These are phyloP conservation scores for Nomia melanderi DNA, from an alignment of 1,140 invertebrate species.

Conservation along the genomic window DNA sequence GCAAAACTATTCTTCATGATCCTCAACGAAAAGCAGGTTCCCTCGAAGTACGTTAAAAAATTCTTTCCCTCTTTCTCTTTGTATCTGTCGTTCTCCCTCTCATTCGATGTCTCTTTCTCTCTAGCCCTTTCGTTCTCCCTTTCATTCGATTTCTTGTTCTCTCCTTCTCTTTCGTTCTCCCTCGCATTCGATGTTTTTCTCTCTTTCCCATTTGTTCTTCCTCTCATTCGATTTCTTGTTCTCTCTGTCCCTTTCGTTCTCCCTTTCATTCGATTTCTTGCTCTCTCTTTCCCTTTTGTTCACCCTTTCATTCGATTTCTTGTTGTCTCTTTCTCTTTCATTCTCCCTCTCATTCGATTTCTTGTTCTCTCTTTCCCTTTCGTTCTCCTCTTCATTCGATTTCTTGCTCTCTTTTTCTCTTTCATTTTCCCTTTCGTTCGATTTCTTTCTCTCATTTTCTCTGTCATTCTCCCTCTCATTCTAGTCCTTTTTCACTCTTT, in stretches of 20 bases:
- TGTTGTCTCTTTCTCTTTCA: not conserved
- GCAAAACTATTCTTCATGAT: slow-evolving; percentile 24
- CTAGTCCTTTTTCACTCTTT: slow-evolving; percentile 9
- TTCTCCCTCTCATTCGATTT: not conserved
- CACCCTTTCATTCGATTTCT: too few species aligned
- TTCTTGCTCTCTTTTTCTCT: not conserved
- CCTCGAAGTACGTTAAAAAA: slow-evolving; percentile 61
- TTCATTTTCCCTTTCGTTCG: not conserved
- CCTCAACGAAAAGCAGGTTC: slow-evolving; percentile 53
- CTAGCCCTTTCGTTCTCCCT: not conserved
- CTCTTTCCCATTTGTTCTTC: not conserved
- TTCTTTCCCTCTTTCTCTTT: slow-evolving; percentile 28
- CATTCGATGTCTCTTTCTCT: not conserved
- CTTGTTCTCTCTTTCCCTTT: not conserved
- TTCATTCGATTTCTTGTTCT: not conserved
- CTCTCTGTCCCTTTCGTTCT: not conserved
- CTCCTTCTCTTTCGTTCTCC: slow-evolving; percentile 8
- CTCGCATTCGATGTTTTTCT: not conserved
- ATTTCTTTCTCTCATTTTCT: not conserved
- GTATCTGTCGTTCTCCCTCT: not conserved
- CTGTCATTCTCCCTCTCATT: slow-evolving; percentile 38
- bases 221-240: too few species aligned
- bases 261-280: too few species aligned
- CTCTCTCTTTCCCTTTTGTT: slow-evolving; percentile 29
- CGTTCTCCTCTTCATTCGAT: too few species aligned